Evolutionary conservation across 2,888 invertebrate species (phyloP), one percentile per base, ranked within the genome.

Genomic region (Phalera bucephala): DNA sequence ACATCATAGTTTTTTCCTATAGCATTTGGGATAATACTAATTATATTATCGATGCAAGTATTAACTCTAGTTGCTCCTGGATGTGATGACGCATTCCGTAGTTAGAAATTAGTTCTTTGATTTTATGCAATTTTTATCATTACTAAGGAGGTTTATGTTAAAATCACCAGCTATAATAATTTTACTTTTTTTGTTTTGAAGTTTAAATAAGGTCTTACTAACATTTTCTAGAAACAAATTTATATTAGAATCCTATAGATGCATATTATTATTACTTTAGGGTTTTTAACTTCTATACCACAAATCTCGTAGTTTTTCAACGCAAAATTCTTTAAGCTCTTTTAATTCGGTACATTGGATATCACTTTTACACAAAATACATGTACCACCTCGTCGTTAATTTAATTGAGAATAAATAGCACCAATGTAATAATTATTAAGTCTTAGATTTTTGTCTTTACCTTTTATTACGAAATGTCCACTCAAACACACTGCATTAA

Each of bases 241-340:
- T 22, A 22, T 22, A 9, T 33, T 23, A 6, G 33, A 33, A 8
- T 33, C 12, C 33, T 11, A 12, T 33, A 33, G 17, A 33, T 26
- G 12, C 12, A 33, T 7, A 33, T 13, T 10, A 32, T 14, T 1
- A 33, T 33, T n/a, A 33, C 1, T 26, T 33, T 33, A 3, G 2
- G 7, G 19, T 33, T 2, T 9, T 33, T n/a, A 7, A 33, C 8
- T 25, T 11, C 2, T 2, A 33, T 3, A 8, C 32, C 32, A 8
- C 25, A 33, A 2, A 33, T 19, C 8, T 33, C 33, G 15, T 27
- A 34, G 7, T 34, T 34, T 34, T 1, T 34, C 33, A 7, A 10
- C 8, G 5, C 27, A 27, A 14, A 28, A 7, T 0, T 20, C 28
- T 4, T 27, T 19, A 7, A 28, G 2, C 8, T 13, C 5, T 29